Evolutionary conservation across 2,888 invertebrate genomes (phyloP).

Genomic region (Hirtodrosophila cameraria): DNA sequence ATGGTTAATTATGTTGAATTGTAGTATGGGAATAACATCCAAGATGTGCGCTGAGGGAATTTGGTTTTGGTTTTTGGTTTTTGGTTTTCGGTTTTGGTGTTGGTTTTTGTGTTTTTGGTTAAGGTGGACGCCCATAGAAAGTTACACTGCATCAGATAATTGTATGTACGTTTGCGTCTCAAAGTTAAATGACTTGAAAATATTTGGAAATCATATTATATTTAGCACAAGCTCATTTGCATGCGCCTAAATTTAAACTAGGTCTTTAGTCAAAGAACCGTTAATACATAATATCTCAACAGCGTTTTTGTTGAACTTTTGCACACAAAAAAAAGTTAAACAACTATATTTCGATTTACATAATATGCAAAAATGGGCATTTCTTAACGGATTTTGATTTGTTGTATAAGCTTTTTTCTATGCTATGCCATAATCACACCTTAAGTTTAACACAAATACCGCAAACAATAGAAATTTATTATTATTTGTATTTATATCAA

Average conservation of each 20-base stretch:
- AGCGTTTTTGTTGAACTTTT: too few species aligned
- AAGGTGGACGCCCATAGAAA: conserved; percentile 44
- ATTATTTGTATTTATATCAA: conserved; percentile 1
- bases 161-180: background rate
- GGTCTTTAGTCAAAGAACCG: conserved; percentile 13
- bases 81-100: conserved; percentile 18
- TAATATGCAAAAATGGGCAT: conserved; percentile 33
- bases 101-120: conserved; percentile 13
- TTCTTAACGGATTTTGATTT: conserved; percentile 29
- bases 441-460: conserved; percentile 12
- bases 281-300: conserved; percentile 27
- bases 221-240: conserved; percentile 6
- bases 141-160: conserved; percentile 36
- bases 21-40: conserved; percentile 11
- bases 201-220: background rate
- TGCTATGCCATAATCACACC: conserved; percentile 16
- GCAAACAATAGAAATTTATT: conserved; percentile 5
- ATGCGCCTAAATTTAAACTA: background rate
- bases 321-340: too few species aligned
- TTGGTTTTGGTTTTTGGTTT: conserved; percentile 19
- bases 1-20: conserved; percentile 41
- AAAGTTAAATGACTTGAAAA: too few species aligned
- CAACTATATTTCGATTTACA: conserved; percentile 15
- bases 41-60: conserved; percentile 5
- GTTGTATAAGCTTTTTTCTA: background rate